Evolutionary conservation across 2,113 vertebrate species (phyloP), one percentile per base, ranked within the genome.

Genomic region (Nipponia nippon): DNA sequence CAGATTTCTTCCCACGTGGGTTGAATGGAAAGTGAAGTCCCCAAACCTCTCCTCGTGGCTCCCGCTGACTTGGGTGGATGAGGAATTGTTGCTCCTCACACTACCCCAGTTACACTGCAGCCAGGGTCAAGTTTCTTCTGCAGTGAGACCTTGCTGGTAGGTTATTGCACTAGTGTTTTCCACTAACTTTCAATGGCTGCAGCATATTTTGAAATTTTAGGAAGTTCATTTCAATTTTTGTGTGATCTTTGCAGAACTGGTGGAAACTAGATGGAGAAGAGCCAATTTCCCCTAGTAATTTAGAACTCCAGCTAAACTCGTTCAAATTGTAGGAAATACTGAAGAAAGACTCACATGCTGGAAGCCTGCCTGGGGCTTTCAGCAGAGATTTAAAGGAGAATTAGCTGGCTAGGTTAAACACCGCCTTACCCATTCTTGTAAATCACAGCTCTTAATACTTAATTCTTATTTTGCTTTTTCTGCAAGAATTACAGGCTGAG

Each of bases 291-390:
- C 40, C 17, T 55, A 62, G 72, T 42, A 89, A 77, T 84, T 83
- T 25, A 62, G 63, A 92, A 77, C 49, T 65, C 67, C 46, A 81
- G 62, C 16, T 83, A 83, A 95, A 90, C 71, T 77, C 53, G 49
- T 70, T 94, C 58, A 78, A 83, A 73, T 70, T 44, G n/a, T 81
- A 75, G 63, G n/a, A 86, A 90, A 70, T 56, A 40, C 49, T 70
- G 83, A 78, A 94, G 89, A 89, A 80, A 96, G 63, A 59, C 50
- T 90, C 85, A n/a, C 18, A 59, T 59, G 59, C 58, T 94, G 91
- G 89, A 90, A 96, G 76, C 9, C 50, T 87, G 86, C 91, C 93
- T 73, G 67, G 30, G 25, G 50, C 25, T 95, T 95, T 95, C 83
- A 92, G 76, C 83, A 81, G 59, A 81, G 38, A 77, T 95, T 89